Evolutionary conservation across 1,140 invertebrate species (phyloP).

Genomic region (Pseudomyrmex cubaensis): DNA sequence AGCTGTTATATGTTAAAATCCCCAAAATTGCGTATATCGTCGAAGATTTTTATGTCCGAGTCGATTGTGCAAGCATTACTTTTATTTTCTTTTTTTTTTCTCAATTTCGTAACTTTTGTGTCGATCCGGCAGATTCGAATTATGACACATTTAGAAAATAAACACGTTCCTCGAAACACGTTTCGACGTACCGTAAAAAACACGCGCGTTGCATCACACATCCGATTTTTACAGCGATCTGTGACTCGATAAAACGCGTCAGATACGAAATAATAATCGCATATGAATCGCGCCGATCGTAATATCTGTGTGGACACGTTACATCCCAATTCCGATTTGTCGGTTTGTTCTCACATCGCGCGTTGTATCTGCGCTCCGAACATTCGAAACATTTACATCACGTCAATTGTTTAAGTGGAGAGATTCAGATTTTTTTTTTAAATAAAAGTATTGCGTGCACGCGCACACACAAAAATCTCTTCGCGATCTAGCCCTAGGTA

Average conservation of each 20-base stretch:
- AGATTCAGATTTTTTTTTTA: neutral
- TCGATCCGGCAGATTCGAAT: neutral
- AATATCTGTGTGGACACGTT: neutral
- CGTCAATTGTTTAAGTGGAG: neutral
- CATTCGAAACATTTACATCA: too few species aligned
- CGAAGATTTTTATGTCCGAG: neutral
- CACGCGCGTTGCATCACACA: slow-evolving; percentile 22
- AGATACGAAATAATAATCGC: neutral
- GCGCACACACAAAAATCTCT: slow-evolving; percentile 18
- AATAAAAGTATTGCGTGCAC: slow-evolving; percentile 43
- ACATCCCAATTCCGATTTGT: neutral
- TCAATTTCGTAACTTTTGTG: slow-evolving; percentile 30
- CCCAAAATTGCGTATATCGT: slow-evolving; percentile 7
- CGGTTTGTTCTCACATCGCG: neutral
- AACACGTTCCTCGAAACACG: slow-evolving; percentile 7
- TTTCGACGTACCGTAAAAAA: neutral
- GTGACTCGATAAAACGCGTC: slow-evolving; percentile 33
- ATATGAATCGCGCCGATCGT: neutral
- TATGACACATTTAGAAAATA: neutral
- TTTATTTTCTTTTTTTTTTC: neutral
- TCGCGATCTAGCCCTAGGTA: slow-evolving; percentile 61
- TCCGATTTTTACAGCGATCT: slow-evolving; percentile 38
- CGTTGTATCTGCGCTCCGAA: neutral
- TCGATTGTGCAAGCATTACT: slow-evolving; percentile 21
- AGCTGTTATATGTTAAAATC: neutral